Evolutionary conservation across 2,797 vertebrate genomes (phyloP).

Genomic region (Pyrocephalus nanus): DNA sequence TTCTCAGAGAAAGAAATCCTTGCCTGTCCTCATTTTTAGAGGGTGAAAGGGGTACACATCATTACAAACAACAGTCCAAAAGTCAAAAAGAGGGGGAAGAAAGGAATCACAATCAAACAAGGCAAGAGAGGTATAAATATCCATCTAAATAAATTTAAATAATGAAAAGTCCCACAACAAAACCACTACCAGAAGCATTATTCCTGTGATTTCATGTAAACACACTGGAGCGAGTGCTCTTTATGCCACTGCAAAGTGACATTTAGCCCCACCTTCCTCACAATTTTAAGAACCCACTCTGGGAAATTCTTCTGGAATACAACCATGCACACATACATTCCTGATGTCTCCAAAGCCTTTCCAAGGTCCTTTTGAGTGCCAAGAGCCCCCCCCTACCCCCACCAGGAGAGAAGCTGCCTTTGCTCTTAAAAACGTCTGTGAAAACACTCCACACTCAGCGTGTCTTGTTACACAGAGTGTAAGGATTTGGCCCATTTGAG

Average conservation of each 20-base stretch:
- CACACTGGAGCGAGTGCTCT: not conserved
- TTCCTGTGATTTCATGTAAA: not conserved
- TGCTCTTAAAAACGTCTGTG: not conserved
- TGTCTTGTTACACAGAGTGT: not conserved
- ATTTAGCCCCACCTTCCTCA: not conserved
- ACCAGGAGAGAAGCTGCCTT: not conserved
- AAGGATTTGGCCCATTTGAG: not conserved
- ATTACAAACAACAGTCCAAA: not conserved
- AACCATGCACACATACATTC: fast-evolving
- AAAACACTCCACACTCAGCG: not conserved
- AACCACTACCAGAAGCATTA: not conserved
- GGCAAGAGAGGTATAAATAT: not conserved
- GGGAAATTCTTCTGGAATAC: not conserved
- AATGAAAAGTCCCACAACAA: not conserved
- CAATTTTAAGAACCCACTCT: not conserved
- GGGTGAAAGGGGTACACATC: not conserved
- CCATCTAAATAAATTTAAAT: not conserved
- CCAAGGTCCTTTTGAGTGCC: not conserved
- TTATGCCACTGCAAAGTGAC: not conserved
- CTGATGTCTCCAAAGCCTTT: not conserved
- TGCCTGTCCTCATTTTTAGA: not conserved
- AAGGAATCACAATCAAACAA: not conserved
- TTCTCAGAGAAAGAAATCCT: not conserved
- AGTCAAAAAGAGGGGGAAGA: not conserved
- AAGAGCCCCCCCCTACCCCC: not conserved